Evolutionary conservation across 2,888 invertebrate species (phyloP), one percentile per base, ranked within the genome.

Genomic region (Rhagophthalmus giganteus): DNA sequence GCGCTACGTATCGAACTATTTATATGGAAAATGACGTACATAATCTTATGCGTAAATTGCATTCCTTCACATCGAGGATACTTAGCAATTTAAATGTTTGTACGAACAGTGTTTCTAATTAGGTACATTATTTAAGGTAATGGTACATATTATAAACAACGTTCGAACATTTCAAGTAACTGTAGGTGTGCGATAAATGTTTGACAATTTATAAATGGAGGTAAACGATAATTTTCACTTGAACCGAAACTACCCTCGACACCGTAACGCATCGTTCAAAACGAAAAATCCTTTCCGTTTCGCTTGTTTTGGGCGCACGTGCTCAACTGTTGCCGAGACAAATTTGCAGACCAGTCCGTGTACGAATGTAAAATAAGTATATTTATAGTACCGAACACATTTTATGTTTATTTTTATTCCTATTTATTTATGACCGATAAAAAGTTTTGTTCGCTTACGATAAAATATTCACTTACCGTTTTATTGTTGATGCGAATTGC

Each of bases 361-460:
- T 45, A 31, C 51, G 28, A 54, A 57, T 38, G 50, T 33, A 51
- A 54, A 54, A 57, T n/a, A n/a, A n/a, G n/a, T n/a, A n/a, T 55
- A 57, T 57, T 56, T 54, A 41, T 57, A 57, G 57, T 27, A 42
- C 27, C 42, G 34, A 27, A 45, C 33, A 33, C 33, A 40, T 44
- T 51, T 30, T n/a, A n/a, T 51, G 42, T 35, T 51, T 57, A 57
- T 57, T 54, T 57, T 57, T 57, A 54, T 47, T 46, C 57, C 14
- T 38, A 41, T 30, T 35, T 47, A 51, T 45, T 35, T 47, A 31
- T 56, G 56, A 56, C 37, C 54, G 42, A 48, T 44, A 42, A 35
- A 41, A 12, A 15, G 27, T 11, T 7, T 12, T 31, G 12, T 41
- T 34, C 12, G n/a, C 9, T 9, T 30, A 10, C 9, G 12, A 10